Base-by-base conservation (phyloP, 1,140 invertebrate genomes). In the Drosophila pruinosa region DNA sequence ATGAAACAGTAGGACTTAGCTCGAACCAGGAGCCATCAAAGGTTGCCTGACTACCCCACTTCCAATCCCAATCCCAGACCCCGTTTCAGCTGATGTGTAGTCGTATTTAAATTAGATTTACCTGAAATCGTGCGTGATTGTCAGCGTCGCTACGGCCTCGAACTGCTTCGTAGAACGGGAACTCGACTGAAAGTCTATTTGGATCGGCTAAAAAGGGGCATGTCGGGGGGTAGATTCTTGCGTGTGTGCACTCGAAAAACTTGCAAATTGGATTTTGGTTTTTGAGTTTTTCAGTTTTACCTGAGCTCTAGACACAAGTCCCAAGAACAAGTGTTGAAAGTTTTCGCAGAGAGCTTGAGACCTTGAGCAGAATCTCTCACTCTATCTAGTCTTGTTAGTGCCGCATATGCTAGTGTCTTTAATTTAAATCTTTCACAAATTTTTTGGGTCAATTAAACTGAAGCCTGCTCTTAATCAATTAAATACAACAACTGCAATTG, bases 71-170 rank as follows among this genome's bases (percentile, higher is more conserved):
- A 8, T 14, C 43, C 12, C 17, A 53, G n/a, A 24, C 17, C 24
- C 26, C 24, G 31, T 50, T 48, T 36, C 31, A 47, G 28, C 62
- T 73, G 77, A 71, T 82, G 81, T 85, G 81, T 85, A 86, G 77
- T 85, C 81, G 82, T 82, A 86, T 88, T 88, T 86, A 86, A 86
- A 86, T 86, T 86, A 88, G 82, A 86, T 86, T 86, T 82, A 56
- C 82, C 78, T 82, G 82, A 88, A 86, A 88, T 86, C 82, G 82
- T 86, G 82, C 82, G 82, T 88, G 82, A 88, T 88, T 86, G 82
- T 86, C 81, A 85, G 68, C 74, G 17, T 43, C 43, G 58, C 39
- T 56, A 10, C 24, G 48, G 21, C n/a, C 4, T 7, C 1, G 43
- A 47, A 47, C 50, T 38, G 12, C 12, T n/a, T 4, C 31, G 31